These are phyloP conservation scores for Arrhamphus sclerolepis DNA, from an alignment of 2,797 vertebrate genomes.

Conservation along the genomic window DNA sequence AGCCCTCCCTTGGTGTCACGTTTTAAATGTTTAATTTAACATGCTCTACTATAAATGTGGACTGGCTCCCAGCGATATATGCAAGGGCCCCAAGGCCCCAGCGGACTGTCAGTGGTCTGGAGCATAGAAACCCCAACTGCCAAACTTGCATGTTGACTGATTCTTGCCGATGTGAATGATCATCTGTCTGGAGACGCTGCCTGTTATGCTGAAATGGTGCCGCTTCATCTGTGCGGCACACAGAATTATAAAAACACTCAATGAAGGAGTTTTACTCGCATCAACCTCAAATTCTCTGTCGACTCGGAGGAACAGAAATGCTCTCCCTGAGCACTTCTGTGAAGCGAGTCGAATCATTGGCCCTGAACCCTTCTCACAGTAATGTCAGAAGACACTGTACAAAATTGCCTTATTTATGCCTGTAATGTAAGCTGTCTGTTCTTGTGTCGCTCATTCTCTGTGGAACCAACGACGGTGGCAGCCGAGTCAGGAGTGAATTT, in stretches of 20 bases:
- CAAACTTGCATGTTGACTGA: constrained; percentile 48
- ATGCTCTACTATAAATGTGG: constrained; percentile 71
- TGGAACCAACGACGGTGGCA: constrained; percentile 69
- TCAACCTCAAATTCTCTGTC: constrained; percentile 72
- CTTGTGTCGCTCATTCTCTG: constrained; percentile 75
- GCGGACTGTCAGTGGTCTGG: constrained; percentile 30
- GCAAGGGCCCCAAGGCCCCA: constrained; percentile 40
- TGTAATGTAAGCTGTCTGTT: constrained; percentile 85
- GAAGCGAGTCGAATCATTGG: constrained; percentile 74
- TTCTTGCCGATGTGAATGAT: constrained; percentile 58
- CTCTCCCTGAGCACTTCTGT: constrained; percentile 65
- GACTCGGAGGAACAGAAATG: constrained; percentile 70
- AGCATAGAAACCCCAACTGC: constrained; percentile 37
- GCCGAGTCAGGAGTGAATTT: constrained; percentile 80
- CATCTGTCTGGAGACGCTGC: constrained; percentile 45
- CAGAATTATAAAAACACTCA: constrained; percentile 61
- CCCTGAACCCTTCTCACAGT: constrained; percentile 71
- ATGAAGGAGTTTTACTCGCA: constrained; percentile 68
- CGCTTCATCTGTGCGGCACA: constrained; percentile 43
- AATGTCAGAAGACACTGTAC: constrained; percentile 83
- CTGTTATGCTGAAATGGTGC: constrained; percentile 46
- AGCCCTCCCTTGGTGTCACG: constrained; percentile 75
- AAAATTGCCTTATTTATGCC: constrained; percentile 85
- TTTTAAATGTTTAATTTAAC: constrained; percentile 85
- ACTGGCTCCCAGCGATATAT: constrained; percentile 62